A percentile compares a stretch with the other conserved stretches of the same genome.
phyloP scores from a whole-genome alignment of 2,113 vertebrate genomes.

The Pollimyrus isidori region DNA sequence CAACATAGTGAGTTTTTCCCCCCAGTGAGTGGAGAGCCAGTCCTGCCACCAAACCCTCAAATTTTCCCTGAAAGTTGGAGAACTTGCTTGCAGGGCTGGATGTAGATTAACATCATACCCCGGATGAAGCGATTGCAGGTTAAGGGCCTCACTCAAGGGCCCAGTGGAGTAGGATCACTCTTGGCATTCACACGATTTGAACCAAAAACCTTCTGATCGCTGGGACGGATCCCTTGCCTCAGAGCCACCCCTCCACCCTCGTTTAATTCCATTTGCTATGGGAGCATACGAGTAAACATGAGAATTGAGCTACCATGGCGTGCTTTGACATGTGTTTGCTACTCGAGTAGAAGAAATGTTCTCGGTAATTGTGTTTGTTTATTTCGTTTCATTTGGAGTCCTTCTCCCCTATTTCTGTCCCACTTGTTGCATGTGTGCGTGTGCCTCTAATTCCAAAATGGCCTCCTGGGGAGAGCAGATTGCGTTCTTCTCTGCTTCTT shows the following conservation, averaged over 20 bases:
- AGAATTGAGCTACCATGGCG: neutral
- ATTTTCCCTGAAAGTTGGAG: no score
- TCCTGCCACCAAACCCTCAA: no score
- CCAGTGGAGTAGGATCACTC: no score
- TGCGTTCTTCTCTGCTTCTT: slow-evolving; percentile 19
- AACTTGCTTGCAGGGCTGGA: no score
- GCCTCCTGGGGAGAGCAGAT: slow-evolving; percentile 34
- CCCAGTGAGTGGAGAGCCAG: no score
- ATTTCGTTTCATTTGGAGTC: slow-evolving; percentile 9
- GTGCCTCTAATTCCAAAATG: slow-evolving; percentile 17
- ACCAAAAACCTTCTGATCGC: no score
- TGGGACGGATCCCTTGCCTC: no score
- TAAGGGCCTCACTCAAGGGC: no score
- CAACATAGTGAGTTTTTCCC: no score
- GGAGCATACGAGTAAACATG: neutral
- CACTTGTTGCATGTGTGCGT: neutral
- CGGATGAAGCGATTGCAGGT: no score
- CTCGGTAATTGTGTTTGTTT: slow-evolving; percentile 24
- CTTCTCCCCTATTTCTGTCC: neutral
- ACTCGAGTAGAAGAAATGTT: neutral
- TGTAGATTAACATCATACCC: no score
- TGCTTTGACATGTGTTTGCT: slow-evolving; percentile 12
- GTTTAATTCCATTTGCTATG: neutral
- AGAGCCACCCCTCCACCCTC: neutral
- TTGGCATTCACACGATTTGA: no score